phyloP scores from a whole-genome alignment of 2,113 vertebrate species.

The Dromaius novaehollandiae region DNA sequence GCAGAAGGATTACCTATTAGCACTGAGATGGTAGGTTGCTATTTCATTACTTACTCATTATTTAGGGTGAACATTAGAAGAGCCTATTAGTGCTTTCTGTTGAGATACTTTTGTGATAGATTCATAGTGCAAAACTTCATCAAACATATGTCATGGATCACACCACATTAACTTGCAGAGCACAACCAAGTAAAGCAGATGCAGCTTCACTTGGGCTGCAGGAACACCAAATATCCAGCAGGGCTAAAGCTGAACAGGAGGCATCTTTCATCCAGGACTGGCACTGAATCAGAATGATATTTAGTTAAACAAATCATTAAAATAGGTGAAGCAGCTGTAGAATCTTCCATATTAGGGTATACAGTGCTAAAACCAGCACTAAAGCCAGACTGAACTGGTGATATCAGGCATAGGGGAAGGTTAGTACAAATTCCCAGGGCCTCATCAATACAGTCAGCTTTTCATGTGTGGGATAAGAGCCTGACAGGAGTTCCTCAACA shows the following conservation, averaged over 20 bases:
- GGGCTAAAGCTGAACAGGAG: not conserved
- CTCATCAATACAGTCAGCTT: not conserved
- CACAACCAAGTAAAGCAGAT: not conserved
- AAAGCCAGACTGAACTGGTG: not conserved
- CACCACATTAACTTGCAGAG: not conserved
- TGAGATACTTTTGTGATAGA: not conserved
- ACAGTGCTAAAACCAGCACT: not conserved
- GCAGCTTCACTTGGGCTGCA: not conserved
- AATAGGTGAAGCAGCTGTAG: not conserved
- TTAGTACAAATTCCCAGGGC: not conserved
- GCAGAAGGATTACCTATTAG: not conserved
- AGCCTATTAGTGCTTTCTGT: not conserved
- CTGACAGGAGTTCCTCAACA: fast-evolving
- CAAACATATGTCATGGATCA: not conserved
- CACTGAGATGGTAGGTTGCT: not conserved
- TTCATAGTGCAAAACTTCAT: not conserved
- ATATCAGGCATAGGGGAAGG: not conserved
- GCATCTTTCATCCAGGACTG: not conserved
- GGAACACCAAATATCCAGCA: not conserved
- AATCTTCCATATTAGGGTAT: fast-evolving
- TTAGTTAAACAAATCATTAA: not conserved
- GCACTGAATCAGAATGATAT: not conserved
- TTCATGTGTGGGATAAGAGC: not conserved
- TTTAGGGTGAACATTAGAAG: not conserved
- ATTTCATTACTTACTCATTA: not conserved